Percentiles rank a stretch among this genome's conserved stretches.
These are phyloP conservation scores for Cryptocephalus moraei DNA, from an alignment of 2,888 invertebrate species.

Conservation along the genomic window DNA sequence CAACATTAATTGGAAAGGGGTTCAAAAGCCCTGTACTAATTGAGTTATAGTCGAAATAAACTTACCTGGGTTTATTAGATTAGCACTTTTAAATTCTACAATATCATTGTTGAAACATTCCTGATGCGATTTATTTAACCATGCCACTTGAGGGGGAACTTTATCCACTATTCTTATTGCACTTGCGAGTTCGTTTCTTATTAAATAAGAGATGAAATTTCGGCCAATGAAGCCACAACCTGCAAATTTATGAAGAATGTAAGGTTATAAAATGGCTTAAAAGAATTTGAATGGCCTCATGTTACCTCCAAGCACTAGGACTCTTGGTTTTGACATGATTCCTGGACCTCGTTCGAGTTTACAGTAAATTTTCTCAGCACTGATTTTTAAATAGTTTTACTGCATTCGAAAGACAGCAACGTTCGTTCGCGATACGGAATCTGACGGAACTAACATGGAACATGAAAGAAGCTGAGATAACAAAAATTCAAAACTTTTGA, in stretches of 20 bases:
- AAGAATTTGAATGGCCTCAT: neutral
- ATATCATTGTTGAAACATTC: conserved; percentile 57
- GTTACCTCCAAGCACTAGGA: conserved; percentile 18
- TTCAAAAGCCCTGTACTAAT: too few species aligned
- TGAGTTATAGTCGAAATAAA: too few species aligned
- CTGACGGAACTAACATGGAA: too few species aligned
- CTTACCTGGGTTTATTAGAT: conserved; percentile 77
- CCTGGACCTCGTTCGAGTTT: too few species aligned
- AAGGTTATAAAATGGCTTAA: neutral
- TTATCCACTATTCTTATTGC: conserved; percentile 79
- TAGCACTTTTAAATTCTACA: conserved; percentile 84
- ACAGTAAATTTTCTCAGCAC: too few species aligned
- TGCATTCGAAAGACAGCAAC: too few species aligned
- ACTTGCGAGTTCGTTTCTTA: conserved; percentile 65
- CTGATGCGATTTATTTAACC: conserved; percentile 68
- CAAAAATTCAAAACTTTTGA: too few species aligned
- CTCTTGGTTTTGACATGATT: conserved; percentile 24
- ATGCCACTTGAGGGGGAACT: conserved; percentile 87
- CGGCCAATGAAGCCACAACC: conserved; percentile 92
- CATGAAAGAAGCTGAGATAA: too few species aligned
- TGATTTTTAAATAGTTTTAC: too few species aligned
- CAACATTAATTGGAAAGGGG: too few species aligned
- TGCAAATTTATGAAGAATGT: conserved; percentile 28
- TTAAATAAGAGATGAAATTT: conserved; percentile 71
- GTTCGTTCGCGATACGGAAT: too few species aligned